phyloP scores from a whole-genome alignment of 2,888 invertebrate genomes.

The Harpalus rubripes region DNA sequence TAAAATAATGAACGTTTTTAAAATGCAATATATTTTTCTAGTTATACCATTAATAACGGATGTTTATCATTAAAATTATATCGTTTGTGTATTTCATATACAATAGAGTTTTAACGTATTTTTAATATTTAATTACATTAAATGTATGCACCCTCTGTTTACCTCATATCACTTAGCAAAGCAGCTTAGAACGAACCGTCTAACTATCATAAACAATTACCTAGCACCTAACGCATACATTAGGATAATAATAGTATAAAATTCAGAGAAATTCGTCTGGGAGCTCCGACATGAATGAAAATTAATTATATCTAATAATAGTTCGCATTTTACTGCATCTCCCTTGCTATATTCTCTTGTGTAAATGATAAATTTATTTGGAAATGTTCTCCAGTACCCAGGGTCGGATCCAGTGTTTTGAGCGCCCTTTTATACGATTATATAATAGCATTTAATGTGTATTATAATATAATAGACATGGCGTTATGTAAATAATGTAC shows the following conservation, averaged over 20 bases:
- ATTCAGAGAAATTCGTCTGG: background rate
- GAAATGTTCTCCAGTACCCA: background rate
- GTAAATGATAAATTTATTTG: background rate
- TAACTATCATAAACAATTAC: background rate
- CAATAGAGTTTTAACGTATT: too few relatives aligned
- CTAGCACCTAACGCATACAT: background rate
- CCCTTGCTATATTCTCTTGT: background rate
- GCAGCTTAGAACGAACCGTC: background rate
- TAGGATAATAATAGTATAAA: background rate
- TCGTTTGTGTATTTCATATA: too few relatives aligned
- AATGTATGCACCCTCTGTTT: background rate
- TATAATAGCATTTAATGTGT: too few relatives aligned
- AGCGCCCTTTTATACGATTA: too few relatives aligned
- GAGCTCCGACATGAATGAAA: background rate
- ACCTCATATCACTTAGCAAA: background rate
- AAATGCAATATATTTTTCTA: too few relatives aligned
- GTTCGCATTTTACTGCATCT: background rate
- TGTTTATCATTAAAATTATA: too few relatives aligned
- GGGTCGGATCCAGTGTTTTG: too few relatives aligned
- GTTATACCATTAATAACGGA: too few relatives aligned
- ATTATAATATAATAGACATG: too few relatives aligned
- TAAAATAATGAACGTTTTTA: too few relatives aligned
- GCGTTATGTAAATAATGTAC: too few relatives aligned
- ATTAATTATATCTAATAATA: slow-evolving; percentile 4
- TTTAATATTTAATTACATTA: too few relatives aligned